Evolutionary conservation across 2,797 vertebrate species (phyloP).

Genomic region (Gymnoscopelus microlampas): DNA sequence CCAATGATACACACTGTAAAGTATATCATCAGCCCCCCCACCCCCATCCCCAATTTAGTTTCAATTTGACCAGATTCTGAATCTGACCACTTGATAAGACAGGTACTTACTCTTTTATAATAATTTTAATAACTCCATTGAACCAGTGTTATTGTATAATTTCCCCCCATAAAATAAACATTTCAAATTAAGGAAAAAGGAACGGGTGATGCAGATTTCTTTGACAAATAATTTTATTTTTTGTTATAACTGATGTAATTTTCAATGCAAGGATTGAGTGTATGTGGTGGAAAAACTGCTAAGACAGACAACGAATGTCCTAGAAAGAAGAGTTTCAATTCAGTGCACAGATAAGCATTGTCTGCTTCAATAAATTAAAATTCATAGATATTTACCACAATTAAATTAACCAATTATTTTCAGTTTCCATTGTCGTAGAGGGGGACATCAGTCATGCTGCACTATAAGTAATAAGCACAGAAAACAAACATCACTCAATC

Average conservation of each 20-base stretch:
- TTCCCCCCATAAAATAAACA: constrained; percentile 74
- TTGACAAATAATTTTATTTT: constrained; percentile 49
- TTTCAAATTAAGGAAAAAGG: constrained; percentile 54
- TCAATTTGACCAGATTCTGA: constrained; percentile 57
- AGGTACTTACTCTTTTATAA: constrained; percentile 70
- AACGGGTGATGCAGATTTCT: constrained; percentile 5
- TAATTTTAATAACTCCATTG: constrained; percentile 73
- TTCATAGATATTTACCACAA: constrained; percentile 57
- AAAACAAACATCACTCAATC: constrained; percentile 35
- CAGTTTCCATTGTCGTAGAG: constrained; percentile 5
- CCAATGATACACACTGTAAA: constrained; percentile 41
- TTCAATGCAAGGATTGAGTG: constrained; percentile 68
- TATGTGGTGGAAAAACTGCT: constrained; percentile 60
- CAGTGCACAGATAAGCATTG: constrained; percentile 73
- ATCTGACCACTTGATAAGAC: constrained; percentile 56
- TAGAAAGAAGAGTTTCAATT: constrained; percentile 54
- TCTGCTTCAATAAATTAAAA: constrained; percentile 79
- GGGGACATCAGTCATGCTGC: constrained; percentile 51
- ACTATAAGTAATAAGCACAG: constrained; percentile 29
- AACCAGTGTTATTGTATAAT: constrained; percentile 67
- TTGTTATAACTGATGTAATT: constrained; percentile 54
- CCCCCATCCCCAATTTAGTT: constrained; percentile 21
- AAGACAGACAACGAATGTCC: constrained; percentile 46
- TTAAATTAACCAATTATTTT: constrained; percentile 10
- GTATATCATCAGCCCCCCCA: constrained; percentile 38